A percentile compares a stretch with the other conserved stretches of the same genome.
phyloP scores from a whole-genome alignment of 2,797 vertebrate species.

The Rhinella marina region DNA sequence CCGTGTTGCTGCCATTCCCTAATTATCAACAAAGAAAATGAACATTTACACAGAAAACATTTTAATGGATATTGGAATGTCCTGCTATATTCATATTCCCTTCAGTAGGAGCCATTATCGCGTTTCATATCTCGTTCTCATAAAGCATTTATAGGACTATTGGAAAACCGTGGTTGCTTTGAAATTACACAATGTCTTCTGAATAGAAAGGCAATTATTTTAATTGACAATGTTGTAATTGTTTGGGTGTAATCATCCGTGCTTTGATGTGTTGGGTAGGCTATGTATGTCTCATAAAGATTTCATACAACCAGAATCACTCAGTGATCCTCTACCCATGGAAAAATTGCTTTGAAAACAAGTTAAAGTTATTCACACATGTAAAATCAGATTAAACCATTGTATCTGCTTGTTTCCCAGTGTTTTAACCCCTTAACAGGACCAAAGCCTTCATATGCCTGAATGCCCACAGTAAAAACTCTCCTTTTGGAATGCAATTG shows the following conservation, averaged over 20 bases:
- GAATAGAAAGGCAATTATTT: background rate
- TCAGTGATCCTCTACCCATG: background rate
- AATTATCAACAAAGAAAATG: background rate
- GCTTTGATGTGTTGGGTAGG: background rate
- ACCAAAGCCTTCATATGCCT: no score
- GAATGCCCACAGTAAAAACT: no score
- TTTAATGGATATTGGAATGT: background rate
- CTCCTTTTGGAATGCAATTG: no score
- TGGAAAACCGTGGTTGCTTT: background rate
- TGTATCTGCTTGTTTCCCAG: background rate
- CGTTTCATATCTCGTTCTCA: background rate
- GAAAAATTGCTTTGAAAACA: background rate
- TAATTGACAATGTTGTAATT: constrained; percentile 13
- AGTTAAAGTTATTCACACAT: background rate
- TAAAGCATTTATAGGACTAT: background rate
- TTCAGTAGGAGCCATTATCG: background rate
- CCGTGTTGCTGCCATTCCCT: background rate
- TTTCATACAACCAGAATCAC: background rate
- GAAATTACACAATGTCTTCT: background rate
- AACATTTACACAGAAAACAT: background rate
- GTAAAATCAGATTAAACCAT: background rate
- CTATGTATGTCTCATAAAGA: constrained; percentile 1
- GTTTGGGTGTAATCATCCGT: constrained; percentile 10
- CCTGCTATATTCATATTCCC: background rate
- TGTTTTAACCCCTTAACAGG: no score